Evolutionary conservation across 2,888 invertebrate genomes (phyloP).

Genomic region (Eudasyphora cyanicolor): DNA sequence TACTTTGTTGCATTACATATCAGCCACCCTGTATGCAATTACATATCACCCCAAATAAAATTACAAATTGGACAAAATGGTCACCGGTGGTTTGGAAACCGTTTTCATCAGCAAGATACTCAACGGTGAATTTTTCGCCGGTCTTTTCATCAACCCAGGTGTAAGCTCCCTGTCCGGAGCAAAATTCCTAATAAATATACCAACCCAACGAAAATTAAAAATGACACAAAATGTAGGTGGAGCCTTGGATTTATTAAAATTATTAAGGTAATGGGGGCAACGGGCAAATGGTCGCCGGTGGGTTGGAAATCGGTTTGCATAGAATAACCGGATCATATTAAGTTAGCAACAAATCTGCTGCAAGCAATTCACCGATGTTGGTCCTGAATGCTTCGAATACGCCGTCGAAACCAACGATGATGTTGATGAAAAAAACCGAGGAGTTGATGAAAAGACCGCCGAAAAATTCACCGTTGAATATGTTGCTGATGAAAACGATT

Average conservation of each 20-base stretch:
- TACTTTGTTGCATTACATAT: no score
- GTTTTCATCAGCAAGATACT: constrained; percentile 78
- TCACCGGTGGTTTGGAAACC: constrained; percentile 79
- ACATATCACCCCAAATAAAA: no score
- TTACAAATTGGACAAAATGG: no score
- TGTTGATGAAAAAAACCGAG: constrained; percentile 80
- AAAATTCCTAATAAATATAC: no score
- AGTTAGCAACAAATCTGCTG: no score
- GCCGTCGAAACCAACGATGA: constrained; percentile 80
- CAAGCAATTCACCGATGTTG: constrained; percentile 55
- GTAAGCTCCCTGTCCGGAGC: constrained; percentile 83
- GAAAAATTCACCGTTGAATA: constrained; percentile 81
- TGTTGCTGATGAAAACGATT: constrained; percentile 78
- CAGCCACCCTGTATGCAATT: no score
- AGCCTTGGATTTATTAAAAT: no score
- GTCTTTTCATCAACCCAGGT: constrained; percentile 83
- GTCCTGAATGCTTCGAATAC: constrained; percentile 54
- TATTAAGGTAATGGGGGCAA: no score
- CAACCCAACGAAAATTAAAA: no score
- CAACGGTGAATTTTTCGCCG: constrained; percentile 82
- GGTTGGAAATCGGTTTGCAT: constrained; percentile 79
- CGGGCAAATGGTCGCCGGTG: constrained; percentile 79
- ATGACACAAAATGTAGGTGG: no score
- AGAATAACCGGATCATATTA: no score
- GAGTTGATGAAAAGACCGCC: constrained; percentile 80